Evolutionary conservation across 2,888 invertebrate species (phyloP).

Genomic region (Pseudanteris insignis): DNA sequence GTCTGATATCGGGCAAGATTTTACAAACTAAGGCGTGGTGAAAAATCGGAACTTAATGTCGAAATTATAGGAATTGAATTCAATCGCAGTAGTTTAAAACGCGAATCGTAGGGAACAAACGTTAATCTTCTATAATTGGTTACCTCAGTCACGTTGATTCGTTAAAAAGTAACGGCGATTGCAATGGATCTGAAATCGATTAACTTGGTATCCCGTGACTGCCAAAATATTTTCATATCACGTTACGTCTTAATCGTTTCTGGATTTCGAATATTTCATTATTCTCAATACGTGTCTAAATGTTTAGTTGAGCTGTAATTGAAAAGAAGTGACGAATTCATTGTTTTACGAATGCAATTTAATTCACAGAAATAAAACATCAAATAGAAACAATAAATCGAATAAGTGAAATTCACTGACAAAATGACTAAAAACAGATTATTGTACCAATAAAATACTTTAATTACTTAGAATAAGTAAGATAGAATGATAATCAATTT

Average conservation of each 20-base stretch:
- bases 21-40: constrained; percentile 41
- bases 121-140: constrained; percentile 48
- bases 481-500: too few relatives aligned
- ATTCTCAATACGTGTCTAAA: too few relatives aligned
- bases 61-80: constrained; percentile 50
- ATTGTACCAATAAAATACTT: too few relatives aligned
- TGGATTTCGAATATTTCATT: not conserved
- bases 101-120: constrained; percentile 45
- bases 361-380: too few relatives aligned
- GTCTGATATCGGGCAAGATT: constrained; percentile 42
- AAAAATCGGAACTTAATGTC: constrained; percentile 46
- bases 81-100: constrained; percentile 45
- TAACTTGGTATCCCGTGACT: constrained; percentile 13
- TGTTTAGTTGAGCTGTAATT: too few relatives aligned
- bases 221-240: constrained; percentile 12
- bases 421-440: too few relatives aligned
- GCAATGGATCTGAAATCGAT: constrained; percentile 38
- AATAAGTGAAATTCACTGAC: too few relatives aligned
- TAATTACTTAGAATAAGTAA: too few relatives aligned
- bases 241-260: constrained; percentile 2
- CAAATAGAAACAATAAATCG: too few relatives aligned
- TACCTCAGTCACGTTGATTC: constrained; percentile 39
- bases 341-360: too few relatives aligned
- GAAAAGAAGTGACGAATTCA: too few relatives aligned
- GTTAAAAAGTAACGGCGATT: constrained; percentile 37